Conservation (phyloP, 2,888 invertebrate species). For the Cryptocephalus moraei region DNA sequence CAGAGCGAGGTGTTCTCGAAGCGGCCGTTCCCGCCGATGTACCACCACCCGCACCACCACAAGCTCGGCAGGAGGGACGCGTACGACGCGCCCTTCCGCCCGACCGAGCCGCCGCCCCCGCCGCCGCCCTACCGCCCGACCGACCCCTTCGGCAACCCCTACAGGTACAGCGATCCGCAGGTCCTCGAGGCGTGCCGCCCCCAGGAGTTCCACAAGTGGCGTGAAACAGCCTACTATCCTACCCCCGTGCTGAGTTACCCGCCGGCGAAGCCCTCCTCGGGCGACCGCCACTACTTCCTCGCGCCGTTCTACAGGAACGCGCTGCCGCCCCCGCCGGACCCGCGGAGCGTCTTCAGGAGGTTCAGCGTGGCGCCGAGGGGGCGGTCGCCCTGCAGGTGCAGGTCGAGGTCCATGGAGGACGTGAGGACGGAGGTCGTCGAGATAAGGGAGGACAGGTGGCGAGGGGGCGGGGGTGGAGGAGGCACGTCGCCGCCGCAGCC, state of each 20-base stretch:
- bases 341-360: slow-evolving; percentile 26
- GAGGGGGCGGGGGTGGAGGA: slow-evolving; percentile 53
- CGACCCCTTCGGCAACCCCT: not conserved
- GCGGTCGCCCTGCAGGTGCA: slow-evolving; percentile 39
- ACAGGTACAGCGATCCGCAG: not conserved
- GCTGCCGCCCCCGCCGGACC: slow-evolving; percentile 48
- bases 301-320: slow-evolving; percentile 59
- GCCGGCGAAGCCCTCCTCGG: slow-evolving; percentile 35
- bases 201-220: slow-evolving; percentile 16
- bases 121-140: not conserved
- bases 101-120: slow-evolving; percentile 27
- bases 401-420: slow-evolving; percentile 61
- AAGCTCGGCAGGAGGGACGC: slow-evolving; percentile 23
- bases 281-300: slow-evolving; percentile 50
- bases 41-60: slow-evolving; percentile 5
- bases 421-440: slow-evolving; percentile 50
- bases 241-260: slow-evolving; percentile 43
- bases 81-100: not conserved
- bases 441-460: slow-evolving; percentile 38
- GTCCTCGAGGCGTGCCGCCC: slow-evolving; percentile 13
- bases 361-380: slow-evolving; percentile 16
- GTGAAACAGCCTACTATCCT: slow-evolving; percentile 41
- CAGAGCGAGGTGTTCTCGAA: slow-evolving; percentile 39
- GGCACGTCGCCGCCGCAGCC: slow-evolving; percentile 43
- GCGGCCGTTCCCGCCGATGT: slow-evolving; percentile 40